Conservation (phyloP, 2,888 invertebrate species). For the Callimorpha dominula region DNA sequence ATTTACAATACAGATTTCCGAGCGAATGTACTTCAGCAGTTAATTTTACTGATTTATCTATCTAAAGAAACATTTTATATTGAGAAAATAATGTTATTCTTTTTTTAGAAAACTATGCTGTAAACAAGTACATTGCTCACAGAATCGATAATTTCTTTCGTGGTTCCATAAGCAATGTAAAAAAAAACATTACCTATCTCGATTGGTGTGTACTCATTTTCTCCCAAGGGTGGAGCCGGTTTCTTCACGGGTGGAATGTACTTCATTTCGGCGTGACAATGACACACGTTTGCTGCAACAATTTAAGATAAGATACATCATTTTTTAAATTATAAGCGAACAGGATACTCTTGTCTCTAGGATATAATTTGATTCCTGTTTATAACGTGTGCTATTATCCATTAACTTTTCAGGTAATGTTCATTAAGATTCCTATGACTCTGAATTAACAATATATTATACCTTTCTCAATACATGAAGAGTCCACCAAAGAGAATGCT, state of each 20-base stretch:
- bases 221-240: conserved; percentile 23
- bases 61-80: no score
- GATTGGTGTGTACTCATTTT: conserved; percentile 44
- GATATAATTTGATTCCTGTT: no score
- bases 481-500: background rate
- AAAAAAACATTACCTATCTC: conserved; percentile 55
- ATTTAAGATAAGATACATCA: conserved; percentile 3
- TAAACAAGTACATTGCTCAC: no score
- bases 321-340: no score
- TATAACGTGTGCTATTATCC: no score
- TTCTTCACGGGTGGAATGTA: conserved; percentile 51
- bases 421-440: no score
- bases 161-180: background rate
- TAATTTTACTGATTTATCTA: background rate
- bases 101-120: no score
- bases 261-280: conserved; percentile 56
- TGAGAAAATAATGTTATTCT: no score
- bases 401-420: no score
- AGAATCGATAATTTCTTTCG: no score
- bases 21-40: background rate
- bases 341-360: no score
- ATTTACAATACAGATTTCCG: background rate
- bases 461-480: background rate
- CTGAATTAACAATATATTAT: background rate
- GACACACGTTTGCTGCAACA: conserved; percentile 60